A percentile compares a stretch with the other conserved stretches of the same genome.
These are phyloP conservation scores for Drosophila carrolli DNA, from an alignment of 1,140 invertebrate genomes.

Conservation along the genomic window DNA sequence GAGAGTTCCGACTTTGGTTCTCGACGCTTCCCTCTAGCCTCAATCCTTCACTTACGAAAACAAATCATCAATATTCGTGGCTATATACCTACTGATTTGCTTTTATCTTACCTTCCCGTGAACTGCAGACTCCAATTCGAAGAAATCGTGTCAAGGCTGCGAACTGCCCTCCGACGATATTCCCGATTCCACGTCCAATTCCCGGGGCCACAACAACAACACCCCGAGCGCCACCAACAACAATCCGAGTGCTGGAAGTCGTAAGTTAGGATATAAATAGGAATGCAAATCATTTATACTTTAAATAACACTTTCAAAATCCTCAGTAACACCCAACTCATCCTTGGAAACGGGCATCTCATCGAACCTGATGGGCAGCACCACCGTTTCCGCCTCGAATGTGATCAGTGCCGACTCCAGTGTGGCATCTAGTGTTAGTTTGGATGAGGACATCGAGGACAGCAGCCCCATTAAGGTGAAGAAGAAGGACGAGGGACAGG, in stretches of 20 bases:
- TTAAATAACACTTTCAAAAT: neutral
- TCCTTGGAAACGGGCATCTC: slow-evolving; percentile 82
- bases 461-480: slow-evolving; percentile 81
- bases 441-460: slow-evolving; percentile 82
- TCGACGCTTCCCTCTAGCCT: slow-evolving; percentile 4
- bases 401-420: slow-evolving; percentile 84
- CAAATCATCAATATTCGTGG: slow-evolving; percentile 71
- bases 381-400: slow-evolving; percentile 77
- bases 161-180: slow-evolving; percentile 91
- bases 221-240: slow-evolving; percentile 91
- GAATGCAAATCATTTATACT: neutral
- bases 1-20: slow-evolving; percentile 52
- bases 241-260: slow-evolving; percentile 85
- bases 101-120: slow-evolving; percentile 48
- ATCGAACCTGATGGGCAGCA: slow-evolving; percentile 80
- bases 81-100: slow-evolving; percentile 53
- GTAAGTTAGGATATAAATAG: slow-evolving; percentile 48
- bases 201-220: slow-evolving; percentile 90
- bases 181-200: slow-evolving; percentile 88
- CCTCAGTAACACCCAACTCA: slow-evolving; percentile 79
- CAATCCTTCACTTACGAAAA: slow-evolving; percentile 45
- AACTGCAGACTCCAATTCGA: slow-evolving; percentile 85
- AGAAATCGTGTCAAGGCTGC: slow-evolving; percentile 95
- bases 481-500: slow-evolving; percentile 82
- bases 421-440: slow-evolving; percentile 82